Conservation (phyloP, 2,888 invertebrate genomes). For the Parelbella ahira region DNA sequence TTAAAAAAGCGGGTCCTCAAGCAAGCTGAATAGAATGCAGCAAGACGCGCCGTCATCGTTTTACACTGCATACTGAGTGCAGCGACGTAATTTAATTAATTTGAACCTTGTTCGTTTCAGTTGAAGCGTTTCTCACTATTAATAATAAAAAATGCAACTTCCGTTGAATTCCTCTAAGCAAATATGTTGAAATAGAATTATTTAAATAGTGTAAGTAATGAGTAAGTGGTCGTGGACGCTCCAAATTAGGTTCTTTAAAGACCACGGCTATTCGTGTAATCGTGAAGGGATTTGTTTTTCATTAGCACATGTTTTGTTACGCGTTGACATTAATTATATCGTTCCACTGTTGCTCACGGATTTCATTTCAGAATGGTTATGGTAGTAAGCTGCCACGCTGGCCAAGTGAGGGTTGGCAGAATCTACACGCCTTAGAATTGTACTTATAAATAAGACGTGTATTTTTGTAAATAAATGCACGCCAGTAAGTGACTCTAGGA, state of each 20-base stretch:
- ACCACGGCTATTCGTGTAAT: too few relatives aligned
- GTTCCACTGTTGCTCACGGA: too few relatives aligned
- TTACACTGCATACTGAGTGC: constrained; percentile 23
- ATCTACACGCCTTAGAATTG: too few relatives aligned
- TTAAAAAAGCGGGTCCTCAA: constrained; percentile 26
- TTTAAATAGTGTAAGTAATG: neutral
- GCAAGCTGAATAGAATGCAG: constrained; percentile 22
- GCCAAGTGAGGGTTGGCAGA: too few relatives aligned
- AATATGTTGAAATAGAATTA: constrained; percentile 5
- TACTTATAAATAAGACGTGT: neutral
- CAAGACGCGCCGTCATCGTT: constrained; percentile 23
- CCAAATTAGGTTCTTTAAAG: too few relatives aligned
- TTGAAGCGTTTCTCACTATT: constrained; percentile 22
- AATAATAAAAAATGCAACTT: constrained; percentile 15
- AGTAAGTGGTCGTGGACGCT: too few relatives aligned
- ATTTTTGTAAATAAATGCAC: neutral
- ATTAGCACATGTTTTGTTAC: too few relatives aligned
- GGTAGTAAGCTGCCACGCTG: too few relatives aligned
- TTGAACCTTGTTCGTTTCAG: constrained; percentile 24
- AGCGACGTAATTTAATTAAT: constrained; percentile 24
- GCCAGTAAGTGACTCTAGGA: too few relatives aligned
- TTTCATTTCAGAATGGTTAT: too few relatives aligned
- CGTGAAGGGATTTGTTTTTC: too few relatives aligned
- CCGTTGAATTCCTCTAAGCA: constrained; percentile 15
- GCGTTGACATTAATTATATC: too few relatives aligned